These are phyloP conservation scores for Cyphomyrmex costatus DNA, from an alignment of 1,140 invertebrate species.

Conservation along the genomic window DNA sequence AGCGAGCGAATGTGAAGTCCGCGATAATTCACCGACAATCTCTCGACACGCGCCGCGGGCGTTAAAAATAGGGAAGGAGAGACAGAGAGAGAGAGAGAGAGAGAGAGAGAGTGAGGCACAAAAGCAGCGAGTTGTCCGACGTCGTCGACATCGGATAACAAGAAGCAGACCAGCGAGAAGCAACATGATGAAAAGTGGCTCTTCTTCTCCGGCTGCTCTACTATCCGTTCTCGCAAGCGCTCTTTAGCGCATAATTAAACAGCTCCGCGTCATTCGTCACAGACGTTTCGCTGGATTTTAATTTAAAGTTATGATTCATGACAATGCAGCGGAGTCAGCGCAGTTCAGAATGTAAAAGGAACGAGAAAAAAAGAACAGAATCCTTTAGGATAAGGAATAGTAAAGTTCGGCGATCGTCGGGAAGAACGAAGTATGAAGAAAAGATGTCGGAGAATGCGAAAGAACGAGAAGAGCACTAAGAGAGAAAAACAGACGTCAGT, in stretches of 20 bases:
- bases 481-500: conserved; percentile 21
- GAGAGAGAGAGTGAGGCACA: conserved; percentile 44
- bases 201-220: conserved; percentile 3
- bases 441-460: conserved; percentile 4
- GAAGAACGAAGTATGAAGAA: conserved; percentile 30
- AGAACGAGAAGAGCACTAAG: conserved; percentile 9
- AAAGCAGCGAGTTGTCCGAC: conserved; percentile 59
- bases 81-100: conserved; percentile 41
- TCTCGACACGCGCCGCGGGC: conserved; percentile 62
- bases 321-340: conserved; percentile 14
- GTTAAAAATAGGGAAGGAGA: conserved; percentile 72
- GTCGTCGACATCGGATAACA: conserved; percentile 64
- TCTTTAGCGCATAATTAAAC: conserved; percentile 67
- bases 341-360: neutral
- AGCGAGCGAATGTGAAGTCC: conserved; percentile 19
- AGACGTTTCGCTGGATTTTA: conserved; percentile 58
- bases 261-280: conserved; percentile 66
- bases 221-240: neutral
- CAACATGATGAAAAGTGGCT: conserved; percentile 58
- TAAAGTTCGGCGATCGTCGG: neutral
- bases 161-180: conserved; percentile 36
- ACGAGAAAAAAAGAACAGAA: neutral
- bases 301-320: conserved; percentile 71
- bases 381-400: neutral
- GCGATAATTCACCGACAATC: conserved; percentile 69